A percentile compares a stretch with the other conserved stretches of the same genome.
Evolutionary conservation across 2,888 invertebrate genomes (phyloP).

Genomic region (Diplazon laetatorius): DNA sequence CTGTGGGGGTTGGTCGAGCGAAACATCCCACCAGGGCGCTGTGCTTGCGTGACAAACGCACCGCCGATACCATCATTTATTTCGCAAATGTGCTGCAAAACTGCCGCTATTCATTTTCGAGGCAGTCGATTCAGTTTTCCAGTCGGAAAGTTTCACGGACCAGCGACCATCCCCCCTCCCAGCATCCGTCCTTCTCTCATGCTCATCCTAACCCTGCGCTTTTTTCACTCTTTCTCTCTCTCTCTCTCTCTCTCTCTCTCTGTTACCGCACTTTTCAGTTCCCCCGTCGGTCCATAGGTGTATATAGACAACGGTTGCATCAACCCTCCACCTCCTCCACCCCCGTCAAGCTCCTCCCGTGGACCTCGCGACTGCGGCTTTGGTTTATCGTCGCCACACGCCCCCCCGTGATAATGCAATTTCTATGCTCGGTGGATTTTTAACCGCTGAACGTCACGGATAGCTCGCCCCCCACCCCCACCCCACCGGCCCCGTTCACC

Average conservation of each 20-base stretch:
- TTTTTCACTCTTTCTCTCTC: too few relatives aligned
- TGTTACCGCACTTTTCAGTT: slow-evolving; percentile 36
- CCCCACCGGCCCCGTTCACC: background rate
- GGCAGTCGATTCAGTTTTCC: slow-evolving; percentile 81
- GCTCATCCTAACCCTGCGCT: too few relatives aligned
- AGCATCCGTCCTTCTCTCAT: background rate
- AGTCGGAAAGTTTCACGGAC: slow-evolving; percentile 72
- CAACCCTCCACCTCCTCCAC: background rate
- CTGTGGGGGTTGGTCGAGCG: slow-evolving; percentile 50
- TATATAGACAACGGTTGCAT: slow-evolving; percentile 38
- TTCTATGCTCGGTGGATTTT: slow-evolving; percentile 71
- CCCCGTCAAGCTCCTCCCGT: slow-evolving; percentile 34
- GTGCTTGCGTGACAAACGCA: slow-evolving; percentile 81
- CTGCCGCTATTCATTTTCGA: slow-evolving; percentile 83
- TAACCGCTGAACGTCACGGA: slow-evolving; percentile 65
- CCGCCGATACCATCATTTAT: slow-evolving; percentile 83
- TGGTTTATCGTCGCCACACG: slow-evolving; percentile 68
- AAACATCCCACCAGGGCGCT: slow-evolving; percentile 59
- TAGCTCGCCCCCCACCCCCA: slow-evolving; percentile 7
- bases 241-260: slow-evolving; percentile 11
- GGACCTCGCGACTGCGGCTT: slow-evolving; percentile 65
- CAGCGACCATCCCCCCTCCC: slow-evolving; percentile 1
- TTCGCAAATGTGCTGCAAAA: slow-evolving; percentile 82
- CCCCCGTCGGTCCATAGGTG: slow-evolving; percentile 36
- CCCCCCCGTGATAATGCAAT: slow-evolving; percentile 72